phyloP scores from a whole-genome alignment of 1,140 invertebrate species.

The roundworm (Caenorhabditis elegans) region WBcel235 BX284604.4:12420501-12421000 shows the following conservation, averaged over 20 bases:
- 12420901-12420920: too few species aligned
- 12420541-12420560: background rate
- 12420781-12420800: background rate
- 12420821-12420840: background rate
- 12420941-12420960: too few species aligned
- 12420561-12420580: background rate
- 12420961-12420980: too few species aligned
- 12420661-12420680: constrained; percentile 20
- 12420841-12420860: too few species aligned
- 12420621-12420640: background rate
- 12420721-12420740: background rate
- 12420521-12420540: background rate
- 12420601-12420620: background rate
- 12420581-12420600: background rate
- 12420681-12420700: background rate
- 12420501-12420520: background rate
- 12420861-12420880: too few species aligned
- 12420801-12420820: too few species aligned
- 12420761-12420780: background rate
- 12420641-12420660: background rate
- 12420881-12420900: too few species aligned
- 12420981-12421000: too few species aligned
- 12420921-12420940: too few species aligned
- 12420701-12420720: background rate
- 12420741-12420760: background rate